Conservation (phyloP, 2,113 vertebrate genomes). For the Otocyon megalotis region DNA sequence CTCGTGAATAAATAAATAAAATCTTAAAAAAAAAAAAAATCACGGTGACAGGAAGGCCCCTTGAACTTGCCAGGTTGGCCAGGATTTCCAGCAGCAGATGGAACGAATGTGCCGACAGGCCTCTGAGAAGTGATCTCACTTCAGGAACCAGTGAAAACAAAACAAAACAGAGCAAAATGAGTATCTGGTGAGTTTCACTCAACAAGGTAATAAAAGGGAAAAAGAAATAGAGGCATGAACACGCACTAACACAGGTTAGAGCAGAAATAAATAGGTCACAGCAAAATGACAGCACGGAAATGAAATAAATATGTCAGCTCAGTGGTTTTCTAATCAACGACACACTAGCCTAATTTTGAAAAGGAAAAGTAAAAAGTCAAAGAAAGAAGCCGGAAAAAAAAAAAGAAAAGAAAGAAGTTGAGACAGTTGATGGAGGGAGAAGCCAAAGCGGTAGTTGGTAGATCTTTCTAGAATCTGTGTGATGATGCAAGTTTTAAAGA, state of each 20-base stretch:
- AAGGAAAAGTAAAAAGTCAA: neutral
- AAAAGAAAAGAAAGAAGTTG: neutral
- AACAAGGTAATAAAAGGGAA: neutral
- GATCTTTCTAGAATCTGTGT: neutral
- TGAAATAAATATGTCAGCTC: neutral
- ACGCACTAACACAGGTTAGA: neutral
- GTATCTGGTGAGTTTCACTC: neutral
- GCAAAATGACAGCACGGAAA: neutral
- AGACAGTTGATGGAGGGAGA: neutral
- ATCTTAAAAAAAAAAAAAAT: no score
- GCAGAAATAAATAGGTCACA: neutral
- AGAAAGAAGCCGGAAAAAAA: neutral
- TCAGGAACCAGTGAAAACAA: neutral
- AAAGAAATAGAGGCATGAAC: neutral
- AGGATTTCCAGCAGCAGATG: no score
- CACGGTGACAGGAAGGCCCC: neutral
- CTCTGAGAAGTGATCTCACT: accelerated
- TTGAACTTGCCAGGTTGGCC: neutral
- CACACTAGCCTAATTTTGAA: neutral
- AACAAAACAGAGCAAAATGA: neutral
- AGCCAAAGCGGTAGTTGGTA: accelerated
- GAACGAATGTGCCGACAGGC: accelerated
- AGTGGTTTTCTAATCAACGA: neutral
- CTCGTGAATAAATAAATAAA: no score
- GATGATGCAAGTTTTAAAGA: neutral